A percentile compares a stretch with the other conserved stretches of the same genome.
These are phyloP conservation scores for Nephrotoma flavescens DNA, from an alignment of 2,888 invertebrate genomes.

Conservation along the genomic window DNA sequence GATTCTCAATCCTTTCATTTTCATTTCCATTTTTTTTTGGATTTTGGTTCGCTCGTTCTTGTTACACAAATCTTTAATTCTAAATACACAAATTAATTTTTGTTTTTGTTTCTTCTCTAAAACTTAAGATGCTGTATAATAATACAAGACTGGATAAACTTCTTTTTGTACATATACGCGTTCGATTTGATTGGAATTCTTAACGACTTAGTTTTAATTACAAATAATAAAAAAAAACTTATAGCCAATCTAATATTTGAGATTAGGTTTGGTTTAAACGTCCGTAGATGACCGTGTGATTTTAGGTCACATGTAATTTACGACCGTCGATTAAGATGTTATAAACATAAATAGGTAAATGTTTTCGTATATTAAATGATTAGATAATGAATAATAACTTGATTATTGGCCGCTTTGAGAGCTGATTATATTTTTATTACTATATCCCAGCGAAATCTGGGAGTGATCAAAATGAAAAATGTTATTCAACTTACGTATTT, in stretches of 20 bases:
- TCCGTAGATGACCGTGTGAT: background rate
- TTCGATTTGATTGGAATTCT: background rate
- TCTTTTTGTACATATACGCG: background rate
- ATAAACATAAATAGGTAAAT: too few relatives aligned
- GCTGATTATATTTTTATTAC: too few relatives aligned
- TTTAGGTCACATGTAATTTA: background rate
- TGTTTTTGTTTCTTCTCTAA: background rate
- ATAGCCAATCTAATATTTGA: background rate
- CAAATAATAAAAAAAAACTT: background rate
- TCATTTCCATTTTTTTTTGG: background rate
- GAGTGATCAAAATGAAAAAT: too few relatives aligned
- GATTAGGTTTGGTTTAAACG: background rate
- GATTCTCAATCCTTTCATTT: background rate
- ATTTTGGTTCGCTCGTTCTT: background rate
- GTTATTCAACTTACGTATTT: too few relatives aligned
- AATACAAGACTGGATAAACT: background rate
- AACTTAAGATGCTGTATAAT: background rate
- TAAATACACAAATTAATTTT: background rate
- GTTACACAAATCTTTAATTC: background rate
- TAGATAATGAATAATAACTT: too few relatives aligned
- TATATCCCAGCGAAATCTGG: too few relatives aligned
- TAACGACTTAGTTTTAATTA: background rate
- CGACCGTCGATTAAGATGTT: background rate
- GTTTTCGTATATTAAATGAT: too few relatives aligned
- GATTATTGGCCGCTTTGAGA: too few relatives aligned